phyloP scores from a whole-genome alignment of 2,888 invertebrate genomes.

The Leptinotarsa haldemani region DNA sequence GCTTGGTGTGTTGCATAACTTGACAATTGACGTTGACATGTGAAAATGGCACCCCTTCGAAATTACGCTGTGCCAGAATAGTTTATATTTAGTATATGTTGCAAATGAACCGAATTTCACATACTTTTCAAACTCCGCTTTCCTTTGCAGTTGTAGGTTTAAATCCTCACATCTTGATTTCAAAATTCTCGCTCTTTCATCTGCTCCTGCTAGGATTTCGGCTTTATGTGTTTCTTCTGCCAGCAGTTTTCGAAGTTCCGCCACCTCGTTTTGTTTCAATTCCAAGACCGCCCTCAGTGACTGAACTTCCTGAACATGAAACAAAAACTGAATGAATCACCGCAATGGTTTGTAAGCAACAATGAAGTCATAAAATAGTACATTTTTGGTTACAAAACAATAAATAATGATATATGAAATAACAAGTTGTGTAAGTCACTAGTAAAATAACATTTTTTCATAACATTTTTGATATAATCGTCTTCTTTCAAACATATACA shows the following conservation, averaged over 20 bases:
- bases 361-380: too few relatives aligned
- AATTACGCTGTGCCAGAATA: too few relatives aligned
- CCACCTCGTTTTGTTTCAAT: slow-evolving; percentile 86
- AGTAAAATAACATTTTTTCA: too few relatives aligned
- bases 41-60: too few relatives aligned
- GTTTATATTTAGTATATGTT: too few relatives aligned
- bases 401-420: too few relatives aligned
- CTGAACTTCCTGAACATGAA: slow-evolving; percentile 75
- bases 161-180: slow-evolving; percentile 90
- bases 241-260: slow-evolving; percentile 78
- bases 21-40: too few relatives aligned
- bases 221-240: slow-evolving; percentile 78
- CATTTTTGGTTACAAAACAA: too few relatives aligned
- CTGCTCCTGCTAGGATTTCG: slow-evolving; percentile 78
- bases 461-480: too few relatives aligned
- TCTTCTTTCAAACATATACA: too few relatives aligned
- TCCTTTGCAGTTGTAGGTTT: slow-evolving; percentile 77
- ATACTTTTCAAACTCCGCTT: slow-evolving; percentile 80
- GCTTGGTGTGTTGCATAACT: neutral
- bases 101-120: slow-evolving; percentile 47
- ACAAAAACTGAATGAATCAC: neutral
- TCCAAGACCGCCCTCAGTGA: slow-evolving; percentile 90
- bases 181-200: slow-evolving; percentile 80
- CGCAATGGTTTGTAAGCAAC: too few relatives aligned
- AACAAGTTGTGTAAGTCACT: too few relatives aligned